Conservation (phyloP, 2,888 invertebrate species). For the Nephrotoma appendiculata region DNA sequence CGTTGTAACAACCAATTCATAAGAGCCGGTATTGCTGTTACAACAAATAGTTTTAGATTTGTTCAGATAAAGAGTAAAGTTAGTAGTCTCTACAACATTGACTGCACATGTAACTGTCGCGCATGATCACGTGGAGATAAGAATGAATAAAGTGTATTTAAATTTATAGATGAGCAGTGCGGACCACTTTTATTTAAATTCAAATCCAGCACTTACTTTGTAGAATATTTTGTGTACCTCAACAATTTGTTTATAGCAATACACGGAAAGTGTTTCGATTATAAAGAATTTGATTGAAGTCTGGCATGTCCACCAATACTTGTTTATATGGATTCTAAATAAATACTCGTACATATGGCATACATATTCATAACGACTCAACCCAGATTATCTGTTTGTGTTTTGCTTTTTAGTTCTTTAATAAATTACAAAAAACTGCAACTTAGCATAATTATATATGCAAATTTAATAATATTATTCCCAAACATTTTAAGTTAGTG, state of each 20-base stretch:
- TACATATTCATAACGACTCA: not conserved
- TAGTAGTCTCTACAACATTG: too few relatives aligned
- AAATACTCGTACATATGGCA: too few relatives aligned
- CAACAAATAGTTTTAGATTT: too few relatives aligned
- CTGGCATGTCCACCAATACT: not conserved
- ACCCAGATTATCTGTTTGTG: not conserved
- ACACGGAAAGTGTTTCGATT: not conserved
- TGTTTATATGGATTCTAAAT: not conserved
- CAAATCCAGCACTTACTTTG: not conserved
- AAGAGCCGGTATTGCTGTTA: too few relatives aligned
- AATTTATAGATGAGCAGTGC: too few relatives aligned
- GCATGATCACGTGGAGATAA: too few relatives aligned
- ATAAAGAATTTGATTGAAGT: not conserved
- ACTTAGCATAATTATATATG: not conserved
- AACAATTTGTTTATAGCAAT: too few relatives aligned
- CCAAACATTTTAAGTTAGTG: not conserved
- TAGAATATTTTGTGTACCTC: not conserved
- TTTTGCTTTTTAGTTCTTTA: not conserved
- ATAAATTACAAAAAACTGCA: not conserved
- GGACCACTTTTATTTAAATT: not conserved
- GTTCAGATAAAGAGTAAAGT: too few relatives aligned
- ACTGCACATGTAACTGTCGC: too few relatives aligned
- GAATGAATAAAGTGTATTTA: too few relatives aligned
- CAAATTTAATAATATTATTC: not conserved
- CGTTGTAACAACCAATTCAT: too few relatives aligned